Evolutionary conservation across 2,888 invertebrate genomes (phyloP).

Genomic region (Drosophila seclusa): DNA sequence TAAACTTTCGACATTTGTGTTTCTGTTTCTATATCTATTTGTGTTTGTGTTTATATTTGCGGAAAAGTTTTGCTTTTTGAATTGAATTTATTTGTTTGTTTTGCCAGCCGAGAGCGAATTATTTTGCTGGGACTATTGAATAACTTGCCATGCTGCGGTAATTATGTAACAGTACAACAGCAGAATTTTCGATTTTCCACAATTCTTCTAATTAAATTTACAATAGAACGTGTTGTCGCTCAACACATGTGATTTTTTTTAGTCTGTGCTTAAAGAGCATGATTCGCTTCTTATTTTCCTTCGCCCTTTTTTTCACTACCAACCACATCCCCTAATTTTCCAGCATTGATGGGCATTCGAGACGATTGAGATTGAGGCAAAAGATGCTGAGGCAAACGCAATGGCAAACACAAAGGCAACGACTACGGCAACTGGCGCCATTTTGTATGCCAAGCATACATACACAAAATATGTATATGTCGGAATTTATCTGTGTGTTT

Average conservation of each 20-base stretch:
- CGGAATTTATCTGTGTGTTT: background rate
- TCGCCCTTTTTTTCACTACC: background rate
- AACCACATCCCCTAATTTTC: constrained; percentile 5
- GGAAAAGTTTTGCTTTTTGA: constrained; percentile 67
- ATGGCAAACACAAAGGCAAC: constrained; percentile 39
- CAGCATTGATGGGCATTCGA: constrained; percentile 68
- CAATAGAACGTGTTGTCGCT: constrained; percentile 26
- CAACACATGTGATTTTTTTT: constrained; percentile 26
- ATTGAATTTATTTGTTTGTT: constrained; percentile 76
- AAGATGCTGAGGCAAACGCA: constrained; percentile 41
- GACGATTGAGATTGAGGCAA: constrained; percentile 57
- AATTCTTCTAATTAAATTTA: constrained; percentile 61
- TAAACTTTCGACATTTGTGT: constrained; percentile 69
- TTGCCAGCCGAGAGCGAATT: constrained; percentile 52
- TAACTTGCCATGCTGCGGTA: constrained; percentile 52
- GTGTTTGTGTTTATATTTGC: constrained; percentile 38
- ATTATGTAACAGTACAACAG: constrained; percentile 69
- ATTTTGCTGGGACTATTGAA: constrained; percentile 54
- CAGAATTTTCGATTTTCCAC: constrained; percentile 56
- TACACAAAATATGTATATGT: constrained; percentile 9
- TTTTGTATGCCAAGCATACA: constrained; percentile 71
- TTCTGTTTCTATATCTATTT: constrained; percentile 27
- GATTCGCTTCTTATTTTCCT: constrained; percentile 15
- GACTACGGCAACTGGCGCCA: constrained; percentile 62
- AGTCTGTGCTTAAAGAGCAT: constrained; percentile 33